Conservation (phyloP, 2,797 vertebrate species). For the Epinephelus awoara region DNA sequence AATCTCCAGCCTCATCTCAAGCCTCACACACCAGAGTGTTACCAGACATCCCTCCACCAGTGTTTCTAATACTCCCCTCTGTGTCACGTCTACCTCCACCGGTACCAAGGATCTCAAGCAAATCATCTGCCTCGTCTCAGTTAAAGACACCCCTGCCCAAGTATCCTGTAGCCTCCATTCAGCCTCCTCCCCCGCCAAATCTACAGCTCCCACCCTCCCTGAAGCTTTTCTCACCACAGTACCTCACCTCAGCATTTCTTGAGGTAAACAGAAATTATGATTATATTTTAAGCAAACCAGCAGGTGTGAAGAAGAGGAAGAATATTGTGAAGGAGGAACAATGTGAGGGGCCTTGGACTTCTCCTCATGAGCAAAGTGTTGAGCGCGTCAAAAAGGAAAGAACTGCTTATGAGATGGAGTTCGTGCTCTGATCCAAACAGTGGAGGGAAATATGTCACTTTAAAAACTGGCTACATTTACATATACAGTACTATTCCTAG, state of each 20-base stretch:
- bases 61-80: not conserved
- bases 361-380: not conserved
- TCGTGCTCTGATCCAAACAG: conserved; percentile 61
- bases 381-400: conserved; percentile 14
- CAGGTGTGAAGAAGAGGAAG: rapidly evolving
- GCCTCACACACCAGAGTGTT: no score
- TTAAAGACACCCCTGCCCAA: not conserved
- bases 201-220: conserved; percentile 48
- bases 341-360: not conserved
- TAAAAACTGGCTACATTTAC: not conserved
- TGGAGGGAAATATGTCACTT: not conserved
- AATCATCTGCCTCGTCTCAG: not conserved
- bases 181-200: not conserved
- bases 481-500: no score
- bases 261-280: conserved; percentile 72
- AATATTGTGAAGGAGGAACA: conserved; percentile 33
- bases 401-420: conserved; percentile 78
- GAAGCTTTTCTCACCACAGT: conserved; percentile 63
- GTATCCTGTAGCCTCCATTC: not conserved
- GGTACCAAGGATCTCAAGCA: not conserved
- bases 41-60: not conserved
- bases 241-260: conserved; percentile 74
- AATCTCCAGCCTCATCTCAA: not conserved
- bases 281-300: conserved; percentile 64
- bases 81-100: not conserved